Conservation (phyloP, 2,797 vertebrate species). For the Siniperca undulata region DNA sequence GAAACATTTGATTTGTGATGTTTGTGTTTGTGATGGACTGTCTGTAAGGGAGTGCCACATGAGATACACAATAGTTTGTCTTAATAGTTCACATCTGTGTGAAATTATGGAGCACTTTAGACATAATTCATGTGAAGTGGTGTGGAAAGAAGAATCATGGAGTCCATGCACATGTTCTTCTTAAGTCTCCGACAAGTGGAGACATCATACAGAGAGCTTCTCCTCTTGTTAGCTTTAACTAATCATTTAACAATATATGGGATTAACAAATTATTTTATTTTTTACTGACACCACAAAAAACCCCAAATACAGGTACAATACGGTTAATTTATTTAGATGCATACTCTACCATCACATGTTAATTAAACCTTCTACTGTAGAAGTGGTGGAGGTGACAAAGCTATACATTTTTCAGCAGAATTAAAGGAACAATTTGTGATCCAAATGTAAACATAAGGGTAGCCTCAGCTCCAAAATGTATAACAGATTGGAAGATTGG, state of each 20-base stretch:
- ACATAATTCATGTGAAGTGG: conserved; percentile 48
- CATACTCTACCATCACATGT: not conserved
- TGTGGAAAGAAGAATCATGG: conserved; percentile 50
- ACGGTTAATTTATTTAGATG: not conserved
- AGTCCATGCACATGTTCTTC: conserved; percentile 22
- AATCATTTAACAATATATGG: not conserved
- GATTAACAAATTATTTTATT: not conserved
- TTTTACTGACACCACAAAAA: not conserved
- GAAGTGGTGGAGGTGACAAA: not conserved
- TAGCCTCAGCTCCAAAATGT: not conserved
- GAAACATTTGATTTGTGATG: conserved; percentile 50
- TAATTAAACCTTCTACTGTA: not conserved
- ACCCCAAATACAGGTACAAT: not conserved
- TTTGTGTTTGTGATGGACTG: conserved; percentile 53
- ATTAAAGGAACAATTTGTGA: conserved; percentile 1
- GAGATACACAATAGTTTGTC: conserved; percentile 49
- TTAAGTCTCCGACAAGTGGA: conserved; percentile 21
- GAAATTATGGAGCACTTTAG: conserved; percentile 57
- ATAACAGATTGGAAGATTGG: not conserved
- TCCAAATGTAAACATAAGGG: not conserved
- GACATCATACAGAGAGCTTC: not conserved
- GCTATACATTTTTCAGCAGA: not conserved
- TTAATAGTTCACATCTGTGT: conserved; percentile 68
- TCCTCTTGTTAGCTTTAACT: not conserved
- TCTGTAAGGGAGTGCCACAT: conserved; percentile 45